Base-by-base conservation (phyloP, 2,113 vertebrate species). In the Brachypodius melanocephalos region DNA sequence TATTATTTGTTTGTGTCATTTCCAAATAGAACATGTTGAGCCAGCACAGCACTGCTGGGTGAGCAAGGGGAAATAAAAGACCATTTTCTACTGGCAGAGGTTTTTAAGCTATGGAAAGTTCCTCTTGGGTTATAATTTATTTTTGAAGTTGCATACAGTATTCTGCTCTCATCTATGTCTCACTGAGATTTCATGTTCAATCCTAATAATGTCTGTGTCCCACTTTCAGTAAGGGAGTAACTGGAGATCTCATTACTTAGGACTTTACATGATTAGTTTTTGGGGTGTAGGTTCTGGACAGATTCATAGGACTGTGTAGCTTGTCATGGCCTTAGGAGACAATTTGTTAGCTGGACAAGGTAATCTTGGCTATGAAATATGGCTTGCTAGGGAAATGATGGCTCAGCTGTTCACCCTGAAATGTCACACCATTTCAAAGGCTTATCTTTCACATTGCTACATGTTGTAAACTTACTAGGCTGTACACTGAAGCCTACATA, bases 381-480 rank as follows among this genome's bases (percentile, higher is more conserved):
- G 4, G 38, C 58, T 91, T 62, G 32, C 69, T 86, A 78, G 38
- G 40, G 81, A 96, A 94, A 66, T 0, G 28, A 32, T 78, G 66
- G 28, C 85, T 95, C 89, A 85, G 89, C 80, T 81, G 36, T 73
- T 96, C 69, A 61, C 69, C 57, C 77, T 89, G 84, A 91, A 92
- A 68, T 76, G 80, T 75, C 91, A 68, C 0, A 6, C 73, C 40
- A 43, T 85, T 95, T 96, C 68, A 75, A 88, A 91, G 84, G 45
- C 84, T 89, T 92, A 57, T 48, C 77, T 82, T 87, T 82, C 69
- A 61, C 62, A 31, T 40, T n/a, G 69, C 58, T 65, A 42, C 18
- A 1, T 16, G 17, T 20, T 85, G 16, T 45, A 54, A 42, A 36
- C 46, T 79, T 48, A 12, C 54, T 22, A 22, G 43, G 46, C 59